Conservation (phyloP, 1,140 invertebrate genomes). For the Drosophila pruinosa region DNA sequence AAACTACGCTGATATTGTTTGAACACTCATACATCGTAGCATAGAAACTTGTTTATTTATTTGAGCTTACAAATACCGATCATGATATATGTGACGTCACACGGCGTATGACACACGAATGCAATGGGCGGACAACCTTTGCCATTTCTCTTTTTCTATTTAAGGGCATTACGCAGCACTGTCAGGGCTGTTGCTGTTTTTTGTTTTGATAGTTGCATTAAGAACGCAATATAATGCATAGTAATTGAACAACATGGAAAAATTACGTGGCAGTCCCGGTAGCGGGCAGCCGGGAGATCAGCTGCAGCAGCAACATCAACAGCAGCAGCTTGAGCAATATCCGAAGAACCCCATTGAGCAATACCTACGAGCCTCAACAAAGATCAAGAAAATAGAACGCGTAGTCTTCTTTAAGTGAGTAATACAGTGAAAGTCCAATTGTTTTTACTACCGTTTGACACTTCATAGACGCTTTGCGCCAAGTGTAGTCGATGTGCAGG, state of each 20-base stretch:
- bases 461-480: constrained; percentile 73
- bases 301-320: constrained; percentile 28
- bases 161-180: constrained; percentile 12
- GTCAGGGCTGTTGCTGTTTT: constrained; percentile 22
- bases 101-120: too few relatives aligned
- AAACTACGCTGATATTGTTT: too few relatives aligned
- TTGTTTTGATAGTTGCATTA: constrained; percentile 23
- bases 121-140: background rate
- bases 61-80: too few relatives aligned
- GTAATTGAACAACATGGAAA: constrained; percentile 42
- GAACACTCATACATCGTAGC: too few relatives aligned
- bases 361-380: constrained; percentile 71
- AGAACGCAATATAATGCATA: constrained; percentile 16
- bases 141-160: background rate
- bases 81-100: constrained; percentile 12
- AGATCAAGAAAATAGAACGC: constrained; percentile 79
- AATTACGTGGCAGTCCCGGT: constrained; percentile 32
- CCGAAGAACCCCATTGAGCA: constrained; percentile 70
- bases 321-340: constrained; percentile 60
- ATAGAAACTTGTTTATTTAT: too few relatives aligned
- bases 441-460: background rate
- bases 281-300: constrained; percentile 6
- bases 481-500: constrained; percentile 69
- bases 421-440: background rate
- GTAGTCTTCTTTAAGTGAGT: constrained; percentile 81